These are phyloP conservation scores for Narcine bancroftii DNA, from an alignment of 2,113 vertebrate species.

Conservation along the genomic window DNA sequence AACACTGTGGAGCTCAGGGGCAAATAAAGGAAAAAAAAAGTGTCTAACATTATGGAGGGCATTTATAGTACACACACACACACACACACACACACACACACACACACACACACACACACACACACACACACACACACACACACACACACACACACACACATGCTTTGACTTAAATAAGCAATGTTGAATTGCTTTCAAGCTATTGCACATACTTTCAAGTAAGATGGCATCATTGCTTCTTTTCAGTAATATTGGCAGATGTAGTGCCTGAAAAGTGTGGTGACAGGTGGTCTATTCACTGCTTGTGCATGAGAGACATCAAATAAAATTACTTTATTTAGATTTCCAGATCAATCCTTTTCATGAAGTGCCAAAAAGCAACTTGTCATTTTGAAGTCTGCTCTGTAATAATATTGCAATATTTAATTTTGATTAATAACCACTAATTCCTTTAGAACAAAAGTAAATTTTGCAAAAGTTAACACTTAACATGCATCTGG, in stretches of 20 bases:
- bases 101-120: too few species aligned
- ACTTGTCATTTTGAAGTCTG: not conserved
- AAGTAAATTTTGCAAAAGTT: not conserved
- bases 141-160: too few species aligned
- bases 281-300: constrained; percentile 11
- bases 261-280: not conserved
- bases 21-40: too few species aligned
- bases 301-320: not conserved
- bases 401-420: not conserved
- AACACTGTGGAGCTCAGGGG: too few species aligned
- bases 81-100: too few species aligned
- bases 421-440: not conserved
- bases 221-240: not conserved
- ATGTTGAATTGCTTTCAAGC: not conserved
- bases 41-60: too few species aligned
- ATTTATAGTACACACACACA: too few species aligned
- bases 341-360: not conserved
- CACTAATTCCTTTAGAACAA: not conserved
- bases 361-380: not conserved
- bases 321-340: not conserved
- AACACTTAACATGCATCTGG: not conserved
- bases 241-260: not conserved
- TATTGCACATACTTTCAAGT: not conserved
- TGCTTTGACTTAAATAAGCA: too few species aligned
- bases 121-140: too few species aligned